Percentiles rank a stretch among this genome's conserved stretches.
These are phyloP conservation scores for Crossaster papposus DNA, from an alignment of 53 echinoderm and acorn worm species.

Conservation along the genomic window DNA sequence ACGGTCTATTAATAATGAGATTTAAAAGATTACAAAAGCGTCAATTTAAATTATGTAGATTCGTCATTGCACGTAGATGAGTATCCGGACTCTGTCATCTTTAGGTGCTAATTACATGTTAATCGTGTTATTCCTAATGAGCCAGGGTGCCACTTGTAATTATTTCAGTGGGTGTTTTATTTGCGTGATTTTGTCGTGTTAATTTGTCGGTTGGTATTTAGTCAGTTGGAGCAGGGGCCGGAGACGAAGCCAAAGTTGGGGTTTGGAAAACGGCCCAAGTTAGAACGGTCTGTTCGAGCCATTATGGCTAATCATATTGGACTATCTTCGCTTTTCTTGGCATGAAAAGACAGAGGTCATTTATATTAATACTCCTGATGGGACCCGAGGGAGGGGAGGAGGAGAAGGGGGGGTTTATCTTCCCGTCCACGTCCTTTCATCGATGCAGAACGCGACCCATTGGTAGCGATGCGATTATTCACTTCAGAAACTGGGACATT, in stretches of 20 bases:
- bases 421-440: no score
- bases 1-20: no score
- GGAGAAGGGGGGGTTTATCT: no score
- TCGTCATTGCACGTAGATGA: not conserved
- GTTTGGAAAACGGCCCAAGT: not conserved
- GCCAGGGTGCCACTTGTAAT: not conserved
- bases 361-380: no score
- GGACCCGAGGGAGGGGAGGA: no score
- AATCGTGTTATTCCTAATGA: not conserved
- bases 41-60: no score
- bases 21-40: no score
- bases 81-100: not conserved
- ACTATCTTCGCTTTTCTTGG: no score
- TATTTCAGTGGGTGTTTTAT: not conserved
- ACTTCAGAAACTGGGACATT: not conserved
- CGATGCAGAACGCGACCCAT: not conserved
- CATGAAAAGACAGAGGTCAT: no score
- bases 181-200: not conserved
- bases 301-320: no score
- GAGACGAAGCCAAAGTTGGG: no score
- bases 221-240: not conserved
- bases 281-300: no score
- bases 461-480: not conserved
- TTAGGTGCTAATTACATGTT: not conserved
- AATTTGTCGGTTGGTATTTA: not conserved